A percentile compares a stretch with the other conserved stretches of the same genome.
Evolutionary conservation across 2,113 vertebrate species (phyloP).

Genomic region (Lagopus leucura): DNA sequence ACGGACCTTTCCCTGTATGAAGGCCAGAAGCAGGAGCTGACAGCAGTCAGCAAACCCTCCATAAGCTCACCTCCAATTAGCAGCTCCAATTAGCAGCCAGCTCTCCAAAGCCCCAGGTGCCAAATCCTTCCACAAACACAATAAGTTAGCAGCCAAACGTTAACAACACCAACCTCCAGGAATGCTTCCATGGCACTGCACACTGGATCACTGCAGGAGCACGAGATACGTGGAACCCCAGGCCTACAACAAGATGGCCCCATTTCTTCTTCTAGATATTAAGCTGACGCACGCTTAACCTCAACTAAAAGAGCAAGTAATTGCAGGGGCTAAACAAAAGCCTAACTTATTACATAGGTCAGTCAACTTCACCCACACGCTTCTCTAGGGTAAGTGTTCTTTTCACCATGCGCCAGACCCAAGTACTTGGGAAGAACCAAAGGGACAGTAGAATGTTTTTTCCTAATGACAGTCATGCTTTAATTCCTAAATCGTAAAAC

Average conservation of each 20-base stretch:
- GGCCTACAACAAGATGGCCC: background rate
- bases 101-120: background rate
- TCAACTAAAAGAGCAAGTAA: background rate
- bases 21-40: background rate
- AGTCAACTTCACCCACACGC: background rate
- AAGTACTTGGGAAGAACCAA: background rate
- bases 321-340: background rate
- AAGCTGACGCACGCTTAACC: background rate
- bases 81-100: background rate
- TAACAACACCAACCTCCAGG: background rate
- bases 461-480: background rate
- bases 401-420: background rate
- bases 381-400: background rate
- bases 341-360: background rate
- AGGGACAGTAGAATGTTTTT: background rate
- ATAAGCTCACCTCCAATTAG: background rate
- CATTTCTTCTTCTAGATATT: background rate
- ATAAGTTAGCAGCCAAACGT: accelerated
- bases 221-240: background rate
- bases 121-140: background rate
- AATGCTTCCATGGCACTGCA: background rate
- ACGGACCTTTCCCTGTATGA: background rate
- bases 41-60: background rate
- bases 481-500: background rate
- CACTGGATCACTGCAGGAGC: too few species aligned